Conservation (phyloP, 1,140 invertebrate genomes). For the Brachionus koreanus region DNA sequence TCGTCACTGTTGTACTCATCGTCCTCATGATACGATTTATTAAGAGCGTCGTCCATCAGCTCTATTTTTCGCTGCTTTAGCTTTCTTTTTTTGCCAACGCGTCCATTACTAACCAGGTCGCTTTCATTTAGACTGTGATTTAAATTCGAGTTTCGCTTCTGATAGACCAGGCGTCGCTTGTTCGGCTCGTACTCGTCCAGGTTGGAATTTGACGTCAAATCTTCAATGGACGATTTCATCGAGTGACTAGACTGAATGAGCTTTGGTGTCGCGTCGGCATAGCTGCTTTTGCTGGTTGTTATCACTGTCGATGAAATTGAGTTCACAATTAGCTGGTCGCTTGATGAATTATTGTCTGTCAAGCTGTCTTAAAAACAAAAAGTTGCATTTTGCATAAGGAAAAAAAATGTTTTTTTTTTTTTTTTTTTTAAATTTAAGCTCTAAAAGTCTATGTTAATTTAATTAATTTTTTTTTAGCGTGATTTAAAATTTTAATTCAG, state of each 20-base stretch:
- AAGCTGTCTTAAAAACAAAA: not conserved
- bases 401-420: not conserved
- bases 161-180: not conserved
- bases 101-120: not conserved
- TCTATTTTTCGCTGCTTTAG: constrained; percentile 29
- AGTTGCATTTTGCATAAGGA: not conserved
- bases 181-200: not conserved
- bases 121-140: constrained; percentile 21
- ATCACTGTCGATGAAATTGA: constrained; percentile 25
- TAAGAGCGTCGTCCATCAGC: not conserved
- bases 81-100: not conserved
- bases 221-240: constrained; percentile 13
- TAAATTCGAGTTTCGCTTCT: not conserved
- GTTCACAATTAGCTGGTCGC: not conserved
- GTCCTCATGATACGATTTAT: not conserved
- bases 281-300: constrained; percentile 14
- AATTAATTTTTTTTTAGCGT: not conserved
- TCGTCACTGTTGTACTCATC: constrained; percentile 3
- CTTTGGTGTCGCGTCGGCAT: constrained; percentile 5
- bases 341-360: constrained; percentile 10
- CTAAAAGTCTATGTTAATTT: not conserved
- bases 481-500: not conserved
- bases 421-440: not conserved
- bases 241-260: not conserved
- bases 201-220: constrained; percentile 7